These are phyloP conservation scores for Dromius quadrimaculatus DNA, from an alignment of 2,888 invertebrate genomes.

Conservation along the genomic window DNA sequence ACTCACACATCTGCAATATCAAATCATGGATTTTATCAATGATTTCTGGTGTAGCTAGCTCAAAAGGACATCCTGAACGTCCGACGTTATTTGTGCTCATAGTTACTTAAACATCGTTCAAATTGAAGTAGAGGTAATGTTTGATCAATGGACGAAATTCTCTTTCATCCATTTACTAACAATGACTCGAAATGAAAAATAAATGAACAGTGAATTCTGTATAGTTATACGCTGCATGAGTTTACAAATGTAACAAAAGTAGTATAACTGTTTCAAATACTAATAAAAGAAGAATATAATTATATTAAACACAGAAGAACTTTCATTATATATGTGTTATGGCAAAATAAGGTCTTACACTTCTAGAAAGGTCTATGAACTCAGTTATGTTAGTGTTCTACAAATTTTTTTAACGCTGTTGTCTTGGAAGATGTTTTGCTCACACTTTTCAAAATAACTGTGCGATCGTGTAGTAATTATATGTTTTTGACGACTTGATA, in stretches of 20 bases:
- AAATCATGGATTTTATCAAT: no score
- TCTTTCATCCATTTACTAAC: no score
- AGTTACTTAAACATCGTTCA: no score
- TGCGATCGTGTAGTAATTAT: slow-evolving; percentile 1
- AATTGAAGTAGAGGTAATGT: no score
- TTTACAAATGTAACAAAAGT: slow-evolving; percentile 26
- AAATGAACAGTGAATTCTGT: slow-evolving; percentile 26
- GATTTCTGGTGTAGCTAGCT: no score
- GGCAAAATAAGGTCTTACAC: slow-evolving; percentile 39
- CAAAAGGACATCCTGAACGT: no score
- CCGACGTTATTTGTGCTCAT: no score
- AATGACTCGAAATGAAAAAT: no score
- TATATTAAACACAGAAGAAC: slow-evolving; percentile 22
- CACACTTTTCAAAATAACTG: slow-evolving; percentile 29
- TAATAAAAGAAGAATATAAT: slow-evolving; percentile 6
- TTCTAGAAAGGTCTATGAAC: slow-evolving; percentile 51
- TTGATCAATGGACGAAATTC: no score
- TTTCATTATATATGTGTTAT: slow-evolving; percentile 36
- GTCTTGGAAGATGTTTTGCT: slow-evolving; percentile 35
- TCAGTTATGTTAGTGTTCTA: slow-evolving; percentile 47
- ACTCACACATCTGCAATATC: no score
- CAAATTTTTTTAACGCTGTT: slow-evolving; percentile 42
- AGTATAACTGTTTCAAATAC: slow-evolving; percentile 4
- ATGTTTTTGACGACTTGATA: neutral
- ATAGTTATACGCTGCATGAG: neutral